phyloP scores from a whole-genome alignment of 2,113 vertebrate species.

The Myrmecophaga tridactyla region DNA sequence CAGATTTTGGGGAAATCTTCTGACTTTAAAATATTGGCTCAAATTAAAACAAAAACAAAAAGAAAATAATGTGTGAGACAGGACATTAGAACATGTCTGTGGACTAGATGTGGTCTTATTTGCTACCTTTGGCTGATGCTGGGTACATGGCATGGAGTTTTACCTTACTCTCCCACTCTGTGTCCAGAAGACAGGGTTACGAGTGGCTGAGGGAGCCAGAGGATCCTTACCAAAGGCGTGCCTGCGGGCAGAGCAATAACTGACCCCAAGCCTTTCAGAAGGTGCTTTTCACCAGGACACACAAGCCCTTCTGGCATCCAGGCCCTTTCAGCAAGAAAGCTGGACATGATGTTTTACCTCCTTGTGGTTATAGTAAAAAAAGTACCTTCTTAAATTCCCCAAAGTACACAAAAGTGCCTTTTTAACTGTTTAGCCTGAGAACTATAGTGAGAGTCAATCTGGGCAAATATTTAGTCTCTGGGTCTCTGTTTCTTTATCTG shows the following conservation, averaged over 20 bases:
- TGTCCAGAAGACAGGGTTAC: neutral
- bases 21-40: neutral
- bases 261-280: neutral
- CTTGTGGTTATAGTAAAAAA: neutral
- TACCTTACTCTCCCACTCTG: neutral
- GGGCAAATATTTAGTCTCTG: constrained; percentile 38
- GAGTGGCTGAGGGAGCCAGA: neutral
- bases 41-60: constrained; percentile 39
- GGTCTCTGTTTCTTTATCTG: constrained; percentile 47
- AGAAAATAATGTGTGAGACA: neutral
- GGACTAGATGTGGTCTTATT: neutral
- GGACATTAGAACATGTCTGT: neutral
- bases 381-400: neutral
- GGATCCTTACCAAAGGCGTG: neutral
- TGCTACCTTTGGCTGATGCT: neutral
- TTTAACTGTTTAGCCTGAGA: neutral
- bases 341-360: neutral
- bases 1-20: neutral
- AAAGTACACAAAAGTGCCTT: neutral
- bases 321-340: neutral
- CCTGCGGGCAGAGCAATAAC: neutral
- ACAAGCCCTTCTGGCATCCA: constrained; percentile 38
- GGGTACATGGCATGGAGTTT: neutral
- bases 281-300: neutral
- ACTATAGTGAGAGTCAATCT: neutral